Percentiles rank a stretch among this genome's conserved stretches.
Conservation (phyloP, 2,797 vertebrate species). For the Acropternis orthonyx region DNA sequence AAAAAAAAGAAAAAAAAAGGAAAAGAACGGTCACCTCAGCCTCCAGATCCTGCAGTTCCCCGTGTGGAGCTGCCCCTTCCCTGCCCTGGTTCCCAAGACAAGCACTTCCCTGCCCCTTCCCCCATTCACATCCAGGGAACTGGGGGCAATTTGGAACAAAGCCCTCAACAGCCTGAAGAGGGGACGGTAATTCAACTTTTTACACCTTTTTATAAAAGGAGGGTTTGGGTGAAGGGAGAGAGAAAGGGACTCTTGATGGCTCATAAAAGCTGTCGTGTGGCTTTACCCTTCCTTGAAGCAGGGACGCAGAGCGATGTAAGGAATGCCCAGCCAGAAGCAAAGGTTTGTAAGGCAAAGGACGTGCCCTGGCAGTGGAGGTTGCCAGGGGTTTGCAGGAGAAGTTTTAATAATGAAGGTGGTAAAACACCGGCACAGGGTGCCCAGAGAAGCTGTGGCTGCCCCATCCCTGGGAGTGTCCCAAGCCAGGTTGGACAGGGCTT, state of each 20-base stretch:
- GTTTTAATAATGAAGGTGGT: background rate
- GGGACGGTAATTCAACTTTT: background rate
- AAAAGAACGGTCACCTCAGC: background rate
- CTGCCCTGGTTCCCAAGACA: background rate
- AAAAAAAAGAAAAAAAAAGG: background rate
- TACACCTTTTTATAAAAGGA: background rate
- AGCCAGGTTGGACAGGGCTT: fast-evolving
- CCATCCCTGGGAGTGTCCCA: background rate
- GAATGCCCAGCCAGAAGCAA: background rate
- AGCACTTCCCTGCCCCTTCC: background rate
- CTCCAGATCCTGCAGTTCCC: background rate
- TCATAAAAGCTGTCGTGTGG: background rate
- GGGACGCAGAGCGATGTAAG: background rate
- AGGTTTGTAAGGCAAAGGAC: background rate
- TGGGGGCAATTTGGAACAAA: background rate
- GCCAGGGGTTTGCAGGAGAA: background rate
- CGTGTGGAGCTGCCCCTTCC: background rate
- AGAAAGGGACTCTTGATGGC: background rate
- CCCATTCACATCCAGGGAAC: background rate
- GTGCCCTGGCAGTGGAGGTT: background rate
- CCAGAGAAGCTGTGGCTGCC: background rate
- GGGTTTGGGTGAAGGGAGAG: background rate
- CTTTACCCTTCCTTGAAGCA: background rate
- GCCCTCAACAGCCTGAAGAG: background rate
- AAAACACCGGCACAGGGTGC: background rate